A percentile compares a stretch with the other conserved stretches of the same genome.
These are phyloP conservation scores for Girardinus metallicus DNA, from an alignment of 2,797 vertebrate genomes.

Conservation along the genomic window DNA sequence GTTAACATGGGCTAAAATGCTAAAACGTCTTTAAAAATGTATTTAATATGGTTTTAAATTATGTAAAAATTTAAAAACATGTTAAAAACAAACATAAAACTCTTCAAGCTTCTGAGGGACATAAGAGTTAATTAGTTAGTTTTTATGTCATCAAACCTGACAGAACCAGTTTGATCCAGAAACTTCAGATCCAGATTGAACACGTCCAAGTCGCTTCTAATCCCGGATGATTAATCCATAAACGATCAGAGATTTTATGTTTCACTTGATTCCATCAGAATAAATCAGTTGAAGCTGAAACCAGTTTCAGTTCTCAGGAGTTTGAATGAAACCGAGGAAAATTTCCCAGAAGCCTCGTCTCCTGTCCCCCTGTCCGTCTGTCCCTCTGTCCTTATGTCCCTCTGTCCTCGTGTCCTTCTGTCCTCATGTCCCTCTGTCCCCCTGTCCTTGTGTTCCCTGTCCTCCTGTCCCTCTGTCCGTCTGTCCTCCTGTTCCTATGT, in stretches of 20 bases:
- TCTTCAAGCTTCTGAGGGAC: background rate
- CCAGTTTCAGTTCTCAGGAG: constrained; percentile 13
- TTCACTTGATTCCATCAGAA: background rate
- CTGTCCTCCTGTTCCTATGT: no score
- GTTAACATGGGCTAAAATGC: no score
- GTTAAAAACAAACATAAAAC: background rate
- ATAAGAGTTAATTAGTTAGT: background rate
- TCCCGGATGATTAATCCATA: background rate
- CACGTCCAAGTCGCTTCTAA: background rate
- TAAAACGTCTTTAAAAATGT: no score
- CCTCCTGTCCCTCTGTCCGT: no score
- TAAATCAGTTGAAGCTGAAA: background rate
- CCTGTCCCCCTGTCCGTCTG: background rate
- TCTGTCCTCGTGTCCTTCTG: no score
- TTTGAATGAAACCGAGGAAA: background rate
- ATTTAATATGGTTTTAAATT: no score
- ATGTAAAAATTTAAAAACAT: no score
- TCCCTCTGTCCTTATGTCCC: background rate
- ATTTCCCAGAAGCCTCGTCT: background rate
- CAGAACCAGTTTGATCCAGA: background rate
- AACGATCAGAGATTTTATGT: background rate
- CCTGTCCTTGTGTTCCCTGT: no score
- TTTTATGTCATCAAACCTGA: background rate
- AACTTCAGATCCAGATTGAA: background rate
- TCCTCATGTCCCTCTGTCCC: no score